Conservation (phyloP, 1,140 invertebrate genomes). For the Halyomorpha halys region DNA sequence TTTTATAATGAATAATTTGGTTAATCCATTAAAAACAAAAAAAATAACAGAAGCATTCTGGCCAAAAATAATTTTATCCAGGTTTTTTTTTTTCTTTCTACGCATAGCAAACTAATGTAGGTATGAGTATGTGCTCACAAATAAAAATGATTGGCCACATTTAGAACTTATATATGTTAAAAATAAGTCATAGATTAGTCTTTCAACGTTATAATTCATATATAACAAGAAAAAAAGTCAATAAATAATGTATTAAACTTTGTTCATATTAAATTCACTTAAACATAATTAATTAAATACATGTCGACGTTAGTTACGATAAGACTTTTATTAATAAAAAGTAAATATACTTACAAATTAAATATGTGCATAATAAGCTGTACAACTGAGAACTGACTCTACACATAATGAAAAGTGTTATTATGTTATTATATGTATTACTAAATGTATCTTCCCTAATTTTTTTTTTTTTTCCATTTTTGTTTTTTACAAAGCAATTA, state of each 20-base stretch:
- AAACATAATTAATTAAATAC: conserved; percentile 3
- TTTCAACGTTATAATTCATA: no score
- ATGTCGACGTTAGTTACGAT: background rate
- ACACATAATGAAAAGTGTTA: background rate
- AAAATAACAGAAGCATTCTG: background rate
- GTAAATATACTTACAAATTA: background rate
- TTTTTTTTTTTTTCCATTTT: conserved; percentile 8
- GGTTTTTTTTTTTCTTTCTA: no score
- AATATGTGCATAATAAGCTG: conserved; percentile 10
- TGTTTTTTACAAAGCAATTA: conserved; percentile 12
- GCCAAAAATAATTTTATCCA: no score
- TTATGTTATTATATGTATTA: conserved; percentile 1
- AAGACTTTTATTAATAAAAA: conserved; percentile 8
- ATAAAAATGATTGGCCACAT: no score
- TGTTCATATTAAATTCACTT: background rate
- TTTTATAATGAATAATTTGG: conserved; percentile 1
- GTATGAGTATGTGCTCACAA: no score
- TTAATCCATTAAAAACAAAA: conserved; percentile 1
- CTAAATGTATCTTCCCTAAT: conserved; percentile 3
- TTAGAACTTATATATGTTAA: no score
- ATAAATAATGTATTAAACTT: no score
- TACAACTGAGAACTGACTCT: conserved; percentile 2
- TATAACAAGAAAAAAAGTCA: no score
- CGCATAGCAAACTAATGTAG: no score
- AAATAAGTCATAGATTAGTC: no score